Evolutionary conservation across 2,797 vertebrate species (phyloP).

Genomic region (Harpagifer antarcticus): DNA sequence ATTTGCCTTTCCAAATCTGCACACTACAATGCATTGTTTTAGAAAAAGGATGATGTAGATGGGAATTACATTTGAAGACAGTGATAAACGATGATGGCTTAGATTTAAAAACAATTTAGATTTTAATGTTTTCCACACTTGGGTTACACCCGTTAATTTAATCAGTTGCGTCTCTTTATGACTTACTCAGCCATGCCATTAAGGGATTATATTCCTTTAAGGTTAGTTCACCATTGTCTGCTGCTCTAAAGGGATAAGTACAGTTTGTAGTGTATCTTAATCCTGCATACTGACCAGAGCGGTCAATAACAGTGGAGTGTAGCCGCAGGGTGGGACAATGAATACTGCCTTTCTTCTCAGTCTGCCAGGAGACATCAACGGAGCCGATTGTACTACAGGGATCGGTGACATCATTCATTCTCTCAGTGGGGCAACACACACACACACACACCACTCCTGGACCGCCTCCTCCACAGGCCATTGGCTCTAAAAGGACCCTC

Average conservation of each 20-base stretch:
- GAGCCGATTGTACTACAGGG: slow-evolving; percentile 64
- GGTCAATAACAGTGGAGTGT: slow-evolving; percentile 55
- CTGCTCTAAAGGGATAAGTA: slow-evolving; percentile 49
- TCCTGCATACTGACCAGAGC: slow-evolving; percentile 48
- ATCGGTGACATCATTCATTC: slow-evolving; percentile 75
- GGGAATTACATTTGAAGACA: too few relatives aligned
- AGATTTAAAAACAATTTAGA: background rate
- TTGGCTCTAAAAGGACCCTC: slow-evolving; percentile 51
- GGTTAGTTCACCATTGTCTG: slow-evolving; percentile 52
- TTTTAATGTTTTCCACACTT: slow-evolving; percentile 9
- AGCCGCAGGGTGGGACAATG: slow-evolving; percentile 59
- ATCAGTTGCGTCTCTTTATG: background rate
- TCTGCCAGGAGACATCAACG: slow-evolving; percentile 69
- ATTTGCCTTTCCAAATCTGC: too few relatives aligned
- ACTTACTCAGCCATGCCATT: slow-evolving; percentile 9
- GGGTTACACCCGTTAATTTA: slow-evolving; percentile 17
- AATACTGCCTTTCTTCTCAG: slow-evolving; percentile 60
- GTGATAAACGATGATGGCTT: too few relatives aligned
- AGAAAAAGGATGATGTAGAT: too few relatives aligned
- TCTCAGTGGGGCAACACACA: slow-evolving; percentile 47
- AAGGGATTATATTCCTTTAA: slow-evolving; percentile 43
- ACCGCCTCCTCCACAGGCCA: slow-evolving; percentile 35
- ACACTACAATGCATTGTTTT: too few relatives aligned
- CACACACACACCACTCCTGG: slow-evolving; percentile 25
- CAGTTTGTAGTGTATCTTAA: slow-evolving; percentile 51